Conservation (phyloP, 2,888 invertebrate genomes). For the Amiota minor region DNA sequence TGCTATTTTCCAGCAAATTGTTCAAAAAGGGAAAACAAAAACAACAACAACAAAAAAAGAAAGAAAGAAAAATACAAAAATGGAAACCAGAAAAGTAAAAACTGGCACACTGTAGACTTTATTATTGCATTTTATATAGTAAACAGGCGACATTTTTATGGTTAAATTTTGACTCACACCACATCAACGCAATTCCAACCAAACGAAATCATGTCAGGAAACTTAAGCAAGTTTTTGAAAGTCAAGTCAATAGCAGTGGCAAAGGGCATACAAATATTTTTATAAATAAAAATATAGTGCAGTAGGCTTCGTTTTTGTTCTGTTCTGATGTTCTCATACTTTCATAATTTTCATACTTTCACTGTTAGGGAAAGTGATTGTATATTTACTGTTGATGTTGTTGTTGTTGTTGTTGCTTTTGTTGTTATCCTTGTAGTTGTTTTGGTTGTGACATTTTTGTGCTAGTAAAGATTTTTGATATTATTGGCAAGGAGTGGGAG, state of each 20-base stretch:
- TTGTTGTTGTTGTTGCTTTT: background rate
- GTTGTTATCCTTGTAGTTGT: conserved; percentile 5
- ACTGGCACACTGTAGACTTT: conserved; percentile 49
- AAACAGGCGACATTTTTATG: conserved; percentile 44
- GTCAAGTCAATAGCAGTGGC: background rate
- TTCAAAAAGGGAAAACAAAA: background rate
- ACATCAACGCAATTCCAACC: conserved; percentile 7
- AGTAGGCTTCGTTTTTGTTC: background rate
- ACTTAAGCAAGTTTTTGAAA: too few relatives aligned
- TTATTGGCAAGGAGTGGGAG: too few relatives aligned
- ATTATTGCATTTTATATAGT: conserved; percentile 59
- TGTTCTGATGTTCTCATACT: background rate
- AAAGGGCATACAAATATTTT: conserved; percentile 22
- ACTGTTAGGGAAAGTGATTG: conserved; percentile 12
- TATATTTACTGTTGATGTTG: background rate
- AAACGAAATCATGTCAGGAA: background rate
- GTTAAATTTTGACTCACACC: conserved; percentile 35
- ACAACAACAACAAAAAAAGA: too few relatives aligned
- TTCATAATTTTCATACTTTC: background rate
- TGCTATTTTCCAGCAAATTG: conserved; percentile 42
- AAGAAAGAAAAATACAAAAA: background rate
- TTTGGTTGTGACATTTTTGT: conserved; percentile 21
- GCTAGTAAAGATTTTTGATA: conserved; percentile 4
- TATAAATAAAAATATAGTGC: conserved; percentile 29
- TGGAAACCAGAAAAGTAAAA: background rate